Conservation (phyloP, 2,113 vertebrate genomes). For the Lanius collurio region DNA sequence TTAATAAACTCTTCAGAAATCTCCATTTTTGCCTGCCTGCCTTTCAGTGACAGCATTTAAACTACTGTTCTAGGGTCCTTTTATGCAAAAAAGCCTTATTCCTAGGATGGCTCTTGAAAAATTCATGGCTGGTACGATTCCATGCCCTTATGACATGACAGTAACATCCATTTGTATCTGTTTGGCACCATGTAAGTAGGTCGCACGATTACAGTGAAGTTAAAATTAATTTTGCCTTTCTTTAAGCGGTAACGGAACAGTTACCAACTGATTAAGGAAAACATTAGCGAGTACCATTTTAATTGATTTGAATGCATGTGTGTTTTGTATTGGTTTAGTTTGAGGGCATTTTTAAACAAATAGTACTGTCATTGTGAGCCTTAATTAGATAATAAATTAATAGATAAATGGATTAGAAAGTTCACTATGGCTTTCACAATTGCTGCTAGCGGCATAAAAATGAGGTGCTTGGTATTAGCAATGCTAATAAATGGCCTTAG, state of each 20-base stretch:
- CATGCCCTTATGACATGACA: slow-evolving; percentile 16
- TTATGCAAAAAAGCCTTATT: background rate
- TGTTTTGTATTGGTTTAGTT: slow-evolving; percentile 73
- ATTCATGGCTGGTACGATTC: slow-evolving; percentile 35
- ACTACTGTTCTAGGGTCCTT: background rate
- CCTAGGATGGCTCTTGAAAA: slow-evolving; percentile 28
- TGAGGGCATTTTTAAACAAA: slow-evolving; percentile 77
- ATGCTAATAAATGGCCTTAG: slow-evolving; percentile 44
- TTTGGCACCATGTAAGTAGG: slow-evolving; percentile 23
- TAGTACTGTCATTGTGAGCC: slow-evolving; percentile 66
- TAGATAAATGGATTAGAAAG: slow-evolving; percentile 78
- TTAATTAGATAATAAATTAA: slow-evolving; percentile 83
- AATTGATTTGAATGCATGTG: slow-evolving; percentile 71
- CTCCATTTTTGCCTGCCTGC: background rate
- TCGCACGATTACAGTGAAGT: slow-evolving; percentile 10
- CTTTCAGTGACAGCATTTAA: background rate
- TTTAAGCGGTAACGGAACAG: background rate
- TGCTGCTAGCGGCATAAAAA: slow-evolving; percentile 33
- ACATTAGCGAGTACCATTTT: slow-evolving; percentile 61
- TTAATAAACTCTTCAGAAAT: background rate
- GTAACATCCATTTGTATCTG: slow-evolving; percentile 33
- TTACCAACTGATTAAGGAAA: slow-evolving; percentile 68
- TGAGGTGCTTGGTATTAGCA: slow-evolving; percentile 29
- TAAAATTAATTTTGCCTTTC: slow-evolving; percentile 44
- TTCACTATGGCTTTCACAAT: slow-evolving; percentile 50